Evolutionary conservation across 2,888 invertebrate genomes (phyloP).

Genomic region (Chloroclystis v-ata): DNA sequence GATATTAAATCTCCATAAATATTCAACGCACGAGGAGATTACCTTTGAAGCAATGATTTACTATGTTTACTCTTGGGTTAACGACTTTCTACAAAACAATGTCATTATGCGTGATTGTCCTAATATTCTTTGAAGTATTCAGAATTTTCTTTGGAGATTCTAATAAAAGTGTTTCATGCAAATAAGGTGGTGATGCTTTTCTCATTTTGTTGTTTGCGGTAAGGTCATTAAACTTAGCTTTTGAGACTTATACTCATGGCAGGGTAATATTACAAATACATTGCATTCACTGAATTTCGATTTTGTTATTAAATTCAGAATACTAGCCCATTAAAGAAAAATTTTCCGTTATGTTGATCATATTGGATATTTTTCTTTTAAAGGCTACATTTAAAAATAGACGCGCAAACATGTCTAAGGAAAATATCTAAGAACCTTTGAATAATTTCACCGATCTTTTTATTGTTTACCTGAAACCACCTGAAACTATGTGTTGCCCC

Average conservation of each 20-base stretch:
- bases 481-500: too few species aligned
- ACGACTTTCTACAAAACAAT: slow-evolving; percentile 25
- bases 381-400: too few species aligned
- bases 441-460: too few species aligned
- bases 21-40: slow-evolving; percentile 4
- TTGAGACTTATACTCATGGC: slow-evolving; percentile 13
- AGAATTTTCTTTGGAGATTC: slow-evolving; percentile 9
- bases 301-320: too few species aligned
- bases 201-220: slow-evolving; percentile 11
- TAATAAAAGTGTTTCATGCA: slow-evolving; percentile 14
- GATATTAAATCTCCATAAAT: slow-evolving; percentile 2
- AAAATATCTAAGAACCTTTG: too few species aligned
- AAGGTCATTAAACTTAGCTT: slow-evolving; percentile 17
- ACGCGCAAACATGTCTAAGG: too few species aligned
- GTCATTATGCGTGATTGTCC: slow-evolving; percentile 8
- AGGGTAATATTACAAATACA: too few species aligned
- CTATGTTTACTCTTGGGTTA: slow-evolving; percentile 20
- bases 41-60: slow-evolving; percentile 23
- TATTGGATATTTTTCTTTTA: too few species aligned
- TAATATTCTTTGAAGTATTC: slow-evolving; percentile 10
- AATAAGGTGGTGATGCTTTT: slow-evolving; percentile 14
- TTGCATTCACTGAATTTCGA: too few species aligned
- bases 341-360: too few species aligned
- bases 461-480: too few species aligned
- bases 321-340: too few species aligned